Evolutionary conservation across 2,113 vertebrate genomes (phyloP).

Genomic region (Pogonocichla stellata): DNA sequence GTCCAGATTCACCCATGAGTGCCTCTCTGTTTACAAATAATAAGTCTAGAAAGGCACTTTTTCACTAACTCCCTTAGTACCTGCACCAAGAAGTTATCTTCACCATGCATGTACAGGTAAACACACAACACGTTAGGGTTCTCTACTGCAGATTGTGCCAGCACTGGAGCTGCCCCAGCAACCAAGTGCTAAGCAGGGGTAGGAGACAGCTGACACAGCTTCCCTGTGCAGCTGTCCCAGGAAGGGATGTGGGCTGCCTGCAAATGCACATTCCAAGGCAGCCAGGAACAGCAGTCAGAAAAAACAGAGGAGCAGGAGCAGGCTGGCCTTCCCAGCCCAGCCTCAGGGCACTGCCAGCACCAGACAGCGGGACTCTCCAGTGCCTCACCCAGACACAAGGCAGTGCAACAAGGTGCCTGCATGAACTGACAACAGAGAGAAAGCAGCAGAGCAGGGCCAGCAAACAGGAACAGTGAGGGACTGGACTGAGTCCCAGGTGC

Average conservation of each 20-base stretch:
- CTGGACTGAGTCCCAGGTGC: background rate
- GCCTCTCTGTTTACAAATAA: background rate
- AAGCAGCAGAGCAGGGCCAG: background rate
- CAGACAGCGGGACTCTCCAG: background rate
- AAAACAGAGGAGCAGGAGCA: background rate
- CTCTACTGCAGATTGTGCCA: accelerated
- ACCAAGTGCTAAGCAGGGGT: background rate
- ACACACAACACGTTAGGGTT: accelerated
- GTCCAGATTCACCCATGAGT: background rate
- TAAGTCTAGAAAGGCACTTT: background rate
- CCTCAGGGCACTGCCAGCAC: background rate
- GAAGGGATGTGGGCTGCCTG: background rate
- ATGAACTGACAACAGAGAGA: background rate
- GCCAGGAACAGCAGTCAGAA: background rate
- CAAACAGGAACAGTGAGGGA: background rate
- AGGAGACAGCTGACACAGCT: accelerated
- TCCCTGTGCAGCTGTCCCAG: background rate
- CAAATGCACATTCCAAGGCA: accelerated
- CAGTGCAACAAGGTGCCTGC: background rate
- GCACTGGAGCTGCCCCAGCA: background rate
- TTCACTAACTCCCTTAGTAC: background rate
- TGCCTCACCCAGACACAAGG: background rate
- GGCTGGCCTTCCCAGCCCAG: background rate
- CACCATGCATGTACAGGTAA: background rate
- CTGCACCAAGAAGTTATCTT: background rate